Percentiles rank a stretch among this genome's conserved stretches.
Conservation (phyloP, 2,888 invertebrate species). For the Eilema sororculum region DNA sequence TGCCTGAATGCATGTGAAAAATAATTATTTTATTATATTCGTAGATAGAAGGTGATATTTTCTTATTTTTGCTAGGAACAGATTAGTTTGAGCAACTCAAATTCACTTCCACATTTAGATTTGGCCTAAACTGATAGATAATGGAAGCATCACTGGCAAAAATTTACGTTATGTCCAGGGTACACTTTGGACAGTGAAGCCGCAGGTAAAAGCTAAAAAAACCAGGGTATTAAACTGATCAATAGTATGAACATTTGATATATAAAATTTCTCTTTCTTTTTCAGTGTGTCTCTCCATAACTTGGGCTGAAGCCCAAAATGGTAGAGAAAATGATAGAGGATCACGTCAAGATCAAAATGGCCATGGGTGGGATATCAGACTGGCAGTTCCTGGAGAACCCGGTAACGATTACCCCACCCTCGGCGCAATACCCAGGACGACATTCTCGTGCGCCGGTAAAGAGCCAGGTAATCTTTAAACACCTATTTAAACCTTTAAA, state of each 20-base stretch:
- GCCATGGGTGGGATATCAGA: slow-evolving; percentile 87
- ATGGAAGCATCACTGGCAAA: too few species aligned
- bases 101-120: too few species aligned
- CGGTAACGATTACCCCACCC: slow-evolving; percentile 89
- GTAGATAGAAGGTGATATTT: too few species aligned
- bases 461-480: slow-evolving; percentile 79
- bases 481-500: neutral
- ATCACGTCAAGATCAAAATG: slow-evolving; percentile 68
- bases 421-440: slow-evolving; percentile 87
- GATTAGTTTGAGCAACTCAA: too few species aligned
- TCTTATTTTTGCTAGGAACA: too few species aligned
- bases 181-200: too few species aligned
- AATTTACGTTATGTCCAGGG: too few species aligned
- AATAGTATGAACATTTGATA: neutral
- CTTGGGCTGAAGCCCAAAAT: slow-evolving; percentile 64
- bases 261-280: neutral
- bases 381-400: slow-evolving; percentile 90
- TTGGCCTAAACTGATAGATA: too few species aligned
- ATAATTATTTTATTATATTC: too few species aligned
- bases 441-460: slow-evolving; percentile 88
- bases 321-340: slow-evolving; percentile 65
- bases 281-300: slow-evolving; percentile 60
- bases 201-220: too few species aligned
- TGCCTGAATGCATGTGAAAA: too few species aligned
- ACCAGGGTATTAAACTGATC: neutral